A percentile compares a stretch with the other conserved stretches of the same genome.
Conservation (phyloP, 2,888 invertebrate species). For the Cataglyphis rosenhaueri region DNA sequence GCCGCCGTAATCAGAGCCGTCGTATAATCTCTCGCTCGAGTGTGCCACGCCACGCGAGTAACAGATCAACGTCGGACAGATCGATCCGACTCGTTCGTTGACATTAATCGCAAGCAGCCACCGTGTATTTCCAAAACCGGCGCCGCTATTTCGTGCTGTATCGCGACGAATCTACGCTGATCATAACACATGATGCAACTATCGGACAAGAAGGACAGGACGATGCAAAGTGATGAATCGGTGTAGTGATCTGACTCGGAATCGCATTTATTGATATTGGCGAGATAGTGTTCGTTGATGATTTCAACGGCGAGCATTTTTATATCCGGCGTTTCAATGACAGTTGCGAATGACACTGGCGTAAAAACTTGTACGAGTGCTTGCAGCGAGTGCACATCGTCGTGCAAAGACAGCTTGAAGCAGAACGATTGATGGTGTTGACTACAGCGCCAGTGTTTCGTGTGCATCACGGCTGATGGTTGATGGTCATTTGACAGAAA, state of each 20-base stretch:
- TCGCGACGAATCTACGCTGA: slow-evolving; percentile 12
- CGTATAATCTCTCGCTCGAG: slow-evolving; percentile 63
- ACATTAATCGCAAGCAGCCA: slow-evolving; percentile 32
- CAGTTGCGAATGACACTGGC: slow-evolving; percentile 40
- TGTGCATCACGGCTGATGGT: slow-evolving; percentile 11
- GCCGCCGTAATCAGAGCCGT: slow-evolving; percentile 56
- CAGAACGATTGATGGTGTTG: slow-evolving; percentile 32
- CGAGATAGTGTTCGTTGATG: slow-evolving; percentile 31
- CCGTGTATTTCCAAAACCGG: background rate
- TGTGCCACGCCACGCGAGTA: slow-evolving; percentile 60
- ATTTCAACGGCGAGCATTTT: slow-evolving; percentile 50
- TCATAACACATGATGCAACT: slow-evolving; percentile 30
- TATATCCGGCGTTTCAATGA: slow-evolving; percentile 43
- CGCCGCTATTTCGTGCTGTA: background rate
- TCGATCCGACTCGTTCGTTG: slow-evolving; percentile 36
- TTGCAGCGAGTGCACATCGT: slow-evolving; percentile 6
- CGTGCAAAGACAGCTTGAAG: slow-evolving; percentile 1
- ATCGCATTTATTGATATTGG: slow-evolving; percentile 6
- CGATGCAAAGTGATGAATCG: slow-evolving; percentile 21
- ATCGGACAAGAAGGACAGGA: background rate
- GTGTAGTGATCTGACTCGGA: slow-evolving; percentile 29
- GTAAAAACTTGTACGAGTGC: slow-evolving; percentile 32
- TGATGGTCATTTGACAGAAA: slow-evolving; percentile 4
- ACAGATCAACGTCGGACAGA: slow-evolving; percentile 31
- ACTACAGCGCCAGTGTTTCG: background rate